A percentile compares a stretch with the other conserved stretches of the same genome.
These are phyloP conservation scores for Phortica magna DNA, from an alignment of 2,888 invertebrate species.

Conservation along the genomic window DNA sequence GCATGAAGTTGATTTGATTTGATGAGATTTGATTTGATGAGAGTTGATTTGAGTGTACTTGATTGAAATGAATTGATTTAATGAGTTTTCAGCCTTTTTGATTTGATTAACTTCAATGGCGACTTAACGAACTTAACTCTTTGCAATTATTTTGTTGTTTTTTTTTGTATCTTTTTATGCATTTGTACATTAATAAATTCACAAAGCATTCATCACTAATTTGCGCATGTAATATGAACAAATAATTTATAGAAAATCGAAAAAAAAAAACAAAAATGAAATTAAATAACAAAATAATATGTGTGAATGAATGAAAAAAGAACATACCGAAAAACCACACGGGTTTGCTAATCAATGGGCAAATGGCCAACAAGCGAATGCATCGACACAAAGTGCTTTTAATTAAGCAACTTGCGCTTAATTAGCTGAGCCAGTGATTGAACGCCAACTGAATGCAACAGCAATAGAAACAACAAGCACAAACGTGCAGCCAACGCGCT, in stretches of 20 bases:
- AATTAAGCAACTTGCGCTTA: conserved; percentile 21
- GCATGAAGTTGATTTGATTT: no score
- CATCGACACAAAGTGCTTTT: conserved; percentile 5
- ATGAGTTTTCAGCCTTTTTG: no score
- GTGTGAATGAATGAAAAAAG: background rate
- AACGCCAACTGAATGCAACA: conserved; percentile 16
- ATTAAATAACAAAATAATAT: background rate
- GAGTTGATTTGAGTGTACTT: no score
- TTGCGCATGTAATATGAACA: conserved; percentile 33
- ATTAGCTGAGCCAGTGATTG: background rate
- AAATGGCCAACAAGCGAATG: background rate
- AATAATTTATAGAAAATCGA: conserved; percentile 60
- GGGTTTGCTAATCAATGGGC: background rate
- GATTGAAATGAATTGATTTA: no score
- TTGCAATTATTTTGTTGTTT: no score
- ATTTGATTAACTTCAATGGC: no score
- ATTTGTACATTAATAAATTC: no score
- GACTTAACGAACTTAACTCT: no score
- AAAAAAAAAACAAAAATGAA: background rate
- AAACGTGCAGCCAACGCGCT: background rate
- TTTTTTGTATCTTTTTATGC: no score
- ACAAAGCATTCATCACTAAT: no score
- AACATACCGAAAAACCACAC: background rate
- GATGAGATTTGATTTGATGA: no score
- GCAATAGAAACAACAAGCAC: conserved; percentile 10